Conservation (phyloP, 2,888 invertebrate genomes). For the Microctonus brassicae region DNA sequence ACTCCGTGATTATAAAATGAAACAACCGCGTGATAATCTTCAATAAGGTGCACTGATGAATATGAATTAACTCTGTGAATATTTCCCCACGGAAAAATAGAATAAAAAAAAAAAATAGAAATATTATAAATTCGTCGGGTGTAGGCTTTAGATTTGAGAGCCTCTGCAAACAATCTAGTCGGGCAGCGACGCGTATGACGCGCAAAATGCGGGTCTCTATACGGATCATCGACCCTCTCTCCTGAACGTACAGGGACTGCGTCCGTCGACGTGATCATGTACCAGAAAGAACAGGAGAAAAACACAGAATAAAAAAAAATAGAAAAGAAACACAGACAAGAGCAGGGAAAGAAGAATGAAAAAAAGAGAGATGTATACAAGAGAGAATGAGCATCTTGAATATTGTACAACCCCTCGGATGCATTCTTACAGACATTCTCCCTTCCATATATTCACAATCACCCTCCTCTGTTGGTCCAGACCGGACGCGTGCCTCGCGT, state of each 20-base stretch:
- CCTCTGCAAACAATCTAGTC: conserved; percentile 70
- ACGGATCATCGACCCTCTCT: conserved; percentile 64
- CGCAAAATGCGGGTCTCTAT: conserved; percentile 68
- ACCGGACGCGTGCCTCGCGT: conserved; percentile 64
- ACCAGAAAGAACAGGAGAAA: conserved; percentile 46
- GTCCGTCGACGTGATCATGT: conserved; percentile 17
- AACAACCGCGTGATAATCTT: too few relatives aligned
- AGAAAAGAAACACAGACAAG: conserved; percentile 29
- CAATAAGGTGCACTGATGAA: too few relatives aligned
- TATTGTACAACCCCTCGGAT: conserved; percentile 39
- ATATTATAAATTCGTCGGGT: conserved; percentile 26
- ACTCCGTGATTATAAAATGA: too few relatives aligned
- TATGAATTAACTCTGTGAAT: too few relatives aligned
- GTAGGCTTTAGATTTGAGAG: conserved; percentile 60
- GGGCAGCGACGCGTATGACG: conserved; percentile 69
- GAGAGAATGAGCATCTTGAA: conserved; percentile 32
- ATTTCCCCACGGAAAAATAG: too few relatives aligned
- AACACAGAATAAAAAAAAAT: conserved; percentile 37
- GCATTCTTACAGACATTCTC: conserved; percentile 37
- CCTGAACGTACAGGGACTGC: conserved; percentile 22
- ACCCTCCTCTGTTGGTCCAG: conserved; percentile 1
- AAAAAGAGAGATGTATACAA: neutral
- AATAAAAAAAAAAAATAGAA: conserved; percentile 10
- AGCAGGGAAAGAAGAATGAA: conserved; percentile 45
- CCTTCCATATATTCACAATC: neutral